Base-by-base conservation (phyloP, 2,797 vertebrate species). In the Allobates femoralis region DNA sequence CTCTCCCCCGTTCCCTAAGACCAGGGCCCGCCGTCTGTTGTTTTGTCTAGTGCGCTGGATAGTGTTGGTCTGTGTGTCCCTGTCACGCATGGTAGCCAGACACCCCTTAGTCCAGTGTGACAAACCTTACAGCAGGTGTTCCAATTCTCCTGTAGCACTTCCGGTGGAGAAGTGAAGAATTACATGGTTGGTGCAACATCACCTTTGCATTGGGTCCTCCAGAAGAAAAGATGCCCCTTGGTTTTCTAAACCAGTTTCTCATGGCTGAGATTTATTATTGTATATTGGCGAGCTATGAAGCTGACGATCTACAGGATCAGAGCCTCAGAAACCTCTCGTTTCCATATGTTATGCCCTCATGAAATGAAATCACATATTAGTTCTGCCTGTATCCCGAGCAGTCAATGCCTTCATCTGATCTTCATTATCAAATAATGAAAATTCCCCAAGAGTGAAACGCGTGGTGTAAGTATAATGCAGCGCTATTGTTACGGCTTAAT, bases 401-500 rank as follows among this genome's bases (percentile, higher is more conserved):
- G 12, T 11, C 32, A 60, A 58, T 79, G 21, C 53, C 53, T 56
- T 32, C 30, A 60, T 74, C 19, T 83, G 81, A 56, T 37, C 5
- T 58, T 60, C 32, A 37, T 79, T 21, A 41, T 7, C 34, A 41
- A 8, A 58, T 34, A 37, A 58, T 79, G 55, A 79, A 14, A 32
- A 56, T 23, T 51, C 26, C n/a, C 32, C 37, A 34, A 23, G 11
- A n/a, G 46, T 67, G 16, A 32, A 34, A 26, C 11, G 50, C 21
- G 21, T 21, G 0, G 50, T 81, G 28, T 69, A 55, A 69, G 34
- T 46, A 34, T 41, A 62, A 16, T 53, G 37, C 28, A 18, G 7
- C 11, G 3, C 26, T 15, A 67, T 66, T 77, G 60, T 77, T 77
- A 34, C 55, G 73, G 78, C 83, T 84, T 32, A 11, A 1, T 23